phyloP scores from a whole-genome alignment of 64 coral and sea anemone species.

The Stichodactyla mertensii region DNA sequence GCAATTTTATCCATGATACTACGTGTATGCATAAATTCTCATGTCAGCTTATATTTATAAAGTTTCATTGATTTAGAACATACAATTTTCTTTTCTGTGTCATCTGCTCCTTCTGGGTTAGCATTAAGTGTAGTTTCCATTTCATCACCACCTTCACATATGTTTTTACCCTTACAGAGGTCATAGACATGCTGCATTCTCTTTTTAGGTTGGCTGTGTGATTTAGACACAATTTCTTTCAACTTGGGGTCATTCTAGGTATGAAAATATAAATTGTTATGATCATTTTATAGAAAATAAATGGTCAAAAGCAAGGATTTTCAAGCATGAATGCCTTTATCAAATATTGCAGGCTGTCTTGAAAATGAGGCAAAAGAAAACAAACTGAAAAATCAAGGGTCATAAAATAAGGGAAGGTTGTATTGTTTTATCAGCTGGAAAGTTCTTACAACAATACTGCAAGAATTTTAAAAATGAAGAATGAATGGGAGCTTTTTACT shows the following conservation, averaged over 20 bases:
- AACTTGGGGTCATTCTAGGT: constrained; percentile 81
- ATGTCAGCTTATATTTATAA: background rate
- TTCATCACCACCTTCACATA: constrained; percentile 95
- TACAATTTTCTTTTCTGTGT: constrained; percentile 90
- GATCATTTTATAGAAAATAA: background rate
- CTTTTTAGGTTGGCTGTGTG: constrained; percentile 59
- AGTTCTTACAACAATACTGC: no score
- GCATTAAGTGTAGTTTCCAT: constrained; percentile 50
- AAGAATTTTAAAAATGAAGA: no score
- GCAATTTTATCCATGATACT: no score
- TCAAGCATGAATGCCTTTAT: no score
- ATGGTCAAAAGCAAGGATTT: background rate
- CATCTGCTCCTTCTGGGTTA: constrained; percentile 49
- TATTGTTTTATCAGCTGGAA: no score
- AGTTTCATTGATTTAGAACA: background rate
- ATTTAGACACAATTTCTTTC: constrained; percentile 84
- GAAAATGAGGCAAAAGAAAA: no score
- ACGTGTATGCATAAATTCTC: no score
- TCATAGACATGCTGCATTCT: constrained; percentile 89
- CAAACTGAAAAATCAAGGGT: no score
- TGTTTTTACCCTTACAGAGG: constrained; percentile 89
- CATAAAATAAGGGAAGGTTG: no score
- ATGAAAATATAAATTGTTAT: background rate
- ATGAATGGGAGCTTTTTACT: no score
- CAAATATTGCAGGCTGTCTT: no score